Base-by-base conservation (phyloP, 1,140 invertebrate species). In the Propsilocerus akamusi region DNA sequence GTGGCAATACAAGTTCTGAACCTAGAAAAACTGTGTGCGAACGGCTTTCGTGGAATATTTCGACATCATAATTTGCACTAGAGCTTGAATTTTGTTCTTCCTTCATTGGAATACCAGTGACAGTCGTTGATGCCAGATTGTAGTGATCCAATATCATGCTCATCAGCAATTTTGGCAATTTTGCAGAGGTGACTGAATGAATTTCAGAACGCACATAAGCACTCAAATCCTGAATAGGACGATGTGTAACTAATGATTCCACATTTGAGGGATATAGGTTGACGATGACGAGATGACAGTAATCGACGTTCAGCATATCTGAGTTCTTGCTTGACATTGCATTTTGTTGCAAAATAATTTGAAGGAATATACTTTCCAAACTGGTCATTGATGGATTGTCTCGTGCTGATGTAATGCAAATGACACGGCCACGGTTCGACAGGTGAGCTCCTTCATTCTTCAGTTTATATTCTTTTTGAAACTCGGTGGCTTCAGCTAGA, bases 71-170 rank as follows among this genome's bases (percentile, higher is more conserved):
- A 70, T 97, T 97, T 1, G 92, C 90, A 47, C 92, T 97, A 0
- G 91, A 95, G 65, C 85, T 92, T 1, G 94, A 91, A 69, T 97
- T 97, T 71, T 97, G 93, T 69, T 98, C 94, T 70, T 98, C 94
- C 59, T 98, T 98, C 94, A 98, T 98, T 4, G 93, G 94, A 59
- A 98, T 98, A 25, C 92, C 93, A 23, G 92, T 97, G 0, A 98
- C 92, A 1, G 91, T 96, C 11, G 94, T 97, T 49, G 86, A 92
- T 1, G 90, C 83, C n/a, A 98, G 68, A 61, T 87, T 78, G 59
- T 94, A 97, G 66, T 97, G 93, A 6, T 78, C 75, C 51, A 87
- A 63, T 50, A 87, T 84, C 2, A 88, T 62, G 48, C 83, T 73
- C 0, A 82, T 80, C 8, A 90, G 64, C 57, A 87, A 80, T 50